Evolutionary conservation across 2,797 vertebrate species (phyloP), one percentile per base, ranked within the genome.

Genomic region (Sebastes ruberrimus): DNA sequence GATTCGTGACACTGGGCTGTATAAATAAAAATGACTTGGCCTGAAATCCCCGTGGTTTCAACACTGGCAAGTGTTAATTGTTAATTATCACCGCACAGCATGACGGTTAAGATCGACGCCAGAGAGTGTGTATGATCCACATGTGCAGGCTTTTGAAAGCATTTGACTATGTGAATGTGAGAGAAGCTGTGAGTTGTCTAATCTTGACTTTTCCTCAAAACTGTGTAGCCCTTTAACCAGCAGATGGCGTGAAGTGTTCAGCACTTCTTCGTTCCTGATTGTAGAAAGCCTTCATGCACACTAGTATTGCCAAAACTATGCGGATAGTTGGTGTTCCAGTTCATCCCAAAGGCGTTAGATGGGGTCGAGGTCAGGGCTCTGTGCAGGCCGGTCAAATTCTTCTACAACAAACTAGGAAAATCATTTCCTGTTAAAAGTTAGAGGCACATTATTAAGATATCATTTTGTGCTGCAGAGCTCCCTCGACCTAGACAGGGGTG

Each of bases 21-120:
- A 55, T 55, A 55, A 55, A 23, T 55, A 55, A 23, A 46, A 52
- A n/a, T 52, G 49, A n/a, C 56, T 27, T 25, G 23, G 16, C 28
- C 20, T n/a, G 18, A n/a, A 20, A 32, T 56, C 32, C 71, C 52
- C 6, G 66, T 18, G 13, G 35, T 35, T 18, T 25, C 23, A n/a
- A 1, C 28, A n/a, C 1, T 11, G 10, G 23, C 16, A 27, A 14
- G 61, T 4, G 32, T 14, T 63, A 57, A 74, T 49, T 49, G 57
- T n/a, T 49, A 64, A 75, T 81, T 64, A 59, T 70, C 72, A 70
- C 66, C 60, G 14, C 32, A 53, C 22, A 52, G 14, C 22, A 11
- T 10, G 20, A 3, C 5, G 11, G 38, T 42, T 14, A 6, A 38
- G 76, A 18, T 32, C 25, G 4, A 32, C 35, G 2, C 2, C 16